Evolutionary conservation across 2,113 vertebrate genomes (phyloP).

Genomic region (Ibidorhyncha struthersii): DNA sequence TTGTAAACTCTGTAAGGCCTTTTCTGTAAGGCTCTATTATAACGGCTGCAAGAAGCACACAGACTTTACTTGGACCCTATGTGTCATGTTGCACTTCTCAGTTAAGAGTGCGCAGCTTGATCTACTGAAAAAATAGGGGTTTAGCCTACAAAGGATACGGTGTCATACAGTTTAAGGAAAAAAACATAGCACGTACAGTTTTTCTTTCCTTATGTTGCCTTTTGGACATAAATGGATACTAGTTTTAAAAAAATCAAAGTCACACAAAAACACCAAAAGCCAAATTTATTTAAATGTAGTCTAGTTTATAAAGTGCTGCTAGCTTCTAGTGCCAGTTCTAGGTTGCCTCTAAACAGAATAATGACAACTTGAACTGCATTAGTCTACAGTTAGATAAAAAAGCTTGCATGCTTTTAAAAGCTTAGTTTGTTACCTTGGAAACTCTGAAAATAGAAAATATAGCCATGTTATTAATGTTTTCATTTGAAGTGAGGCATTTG

Average conservation of each 20-base stretch:
- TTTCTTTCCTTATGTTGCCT: not conserved
- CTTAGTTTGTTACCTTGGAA: constrained; percentile 51
- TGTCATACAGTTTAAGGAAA: not conserved
- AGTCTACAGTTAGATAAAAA: constrained; percentile 27
- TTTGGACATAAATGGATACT: not conserved
- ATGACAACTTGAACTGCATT: constrained; percentile 14
- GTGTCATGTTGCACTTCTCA: not conserved
- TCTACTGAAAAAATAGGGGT: not conserved
- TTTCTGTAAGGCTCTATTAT: not conserved
- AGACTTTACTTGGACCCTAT: not conserved
- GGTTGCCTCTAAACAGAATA: constrained; percentile 19
- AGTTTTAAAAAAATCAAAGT: not conserved
- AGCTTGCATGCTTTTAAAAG: not conserved
- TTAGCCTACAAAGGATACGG: not conserved
- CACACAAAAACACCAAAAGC: not conserved
- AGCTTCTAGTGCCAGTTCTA: not conserved
- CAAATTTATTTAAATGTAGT: not conserved
- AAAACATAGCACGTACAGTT: not conserved
- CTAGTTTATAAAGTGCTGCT: not conserved
- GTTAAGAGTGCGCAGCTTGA: not conserved
- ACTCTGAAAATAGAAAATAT: constrained; percentile 28
- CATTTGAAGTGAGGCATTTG: not conserved
- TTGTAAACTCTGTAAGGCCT: not conserved
- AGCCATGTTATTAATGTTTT: constrained; percentile 15
- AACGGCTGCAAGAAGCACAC: not conserved